Evolutionary conservation across 2,888 invertebrate genomes (phyloP).

Genomic region (Diarsia dahlii): DNA sequence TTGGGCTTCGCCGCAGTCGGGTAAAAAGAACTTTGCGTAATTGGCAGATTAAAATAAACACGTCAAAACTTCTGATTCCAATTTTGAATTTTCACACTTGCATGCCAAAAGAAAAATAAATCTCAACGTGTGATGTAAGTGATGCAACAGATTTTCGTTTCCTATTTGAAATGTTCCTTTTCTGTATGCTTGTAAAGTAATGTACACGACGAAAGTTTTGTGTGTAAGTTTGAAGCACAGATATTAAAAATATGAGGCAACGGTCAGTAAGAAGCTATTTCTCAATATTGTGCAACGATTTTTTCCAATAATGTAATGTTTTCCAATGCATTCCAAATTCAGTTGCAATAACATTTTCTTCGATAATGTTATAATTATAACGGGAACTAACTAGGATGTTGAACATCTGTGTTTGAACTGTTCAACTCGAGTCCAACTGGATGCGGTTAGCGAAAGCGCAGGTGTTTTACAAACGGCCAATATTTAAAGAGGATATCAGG

Average conservation of each 20-base stretch:
- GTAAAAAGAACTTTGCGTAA: slow-evolving; percentile 33
- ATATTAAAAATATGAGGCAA: slow-evolving; percentile 35
- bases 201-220: slow-evolving; percentile 44
- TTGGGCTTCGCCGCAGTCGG: too few relatives aligned
- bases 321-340: slow-evolving; percentile 15
- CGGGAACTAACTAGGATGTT: slow-evolving; percentile 2
- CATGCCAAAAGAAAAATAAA: slow-evolving; percentile 59
- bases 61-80: slow-evolving; percentile 42
- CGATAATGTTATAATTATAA: not conserved
- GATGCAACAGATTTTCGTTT: slow-evolving; percentile 54
- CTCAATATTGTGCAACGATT: slow-evolving; percentile 51
- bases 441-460: slow-evolving; percentile 71
- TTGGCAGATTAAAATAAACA: slow-evolving; percentile 44
- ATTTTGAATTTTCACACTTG: slow-evolving; percentile 56
- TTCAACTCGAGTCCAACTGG: slow-evolving; percentile 27
- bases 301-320: slow-evolving; percentile 7
- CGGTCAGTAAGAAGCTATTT: slow-evolving; percentile 21
- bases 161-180: slow-evolving; percentile 61
- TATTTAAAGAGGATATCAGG: slow-evolving; percentile 79
- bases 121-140: slow-evolving; percentile 34
- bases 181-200: slow-evolving; percentile 50
- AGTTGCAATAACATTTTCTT: slow-evolving; percentile 22
- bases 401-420: slow-evolving; percentile 45
- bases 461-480: slow-evolving; percentile 76
- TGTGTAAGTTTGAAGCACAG: slow-evolving; percentile 15